Conservation (phyloP, 2,113 vertebrate species). For the Cottus gobio region DNA sequence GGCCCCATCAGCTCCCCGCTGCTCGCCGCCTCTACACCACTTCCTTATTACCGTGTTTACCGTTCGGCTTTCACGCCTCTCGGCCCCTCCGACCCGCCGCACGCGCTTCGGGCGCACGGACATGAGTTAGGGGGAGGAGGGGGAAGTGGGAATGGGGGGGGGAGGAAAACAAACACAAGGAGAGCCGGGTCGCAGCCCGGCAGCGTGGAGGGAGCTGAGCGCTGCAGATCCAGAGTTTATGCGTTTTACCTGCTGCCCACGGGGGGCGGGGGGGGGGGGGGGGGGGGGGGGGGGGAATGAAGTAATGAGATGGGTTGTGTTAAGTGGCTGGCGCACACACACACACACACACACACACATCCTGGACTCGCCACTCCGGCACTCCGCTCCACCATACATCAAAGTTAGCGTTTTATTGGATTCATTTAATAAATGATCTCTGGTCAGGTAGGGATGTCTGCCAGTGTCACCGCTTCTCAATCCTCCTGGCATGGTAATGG, state of each 20-base stretch:
- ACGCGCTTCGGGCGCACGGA: conserved; percentile 77
- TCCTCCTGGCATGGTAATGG: conserved; percentile 20
- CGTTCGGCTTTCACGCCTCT: conserved; percentile 91
- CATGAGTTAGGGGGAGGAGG: conserved; percentile 39
- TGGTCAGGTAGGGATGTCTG: conserved; percentile 47
- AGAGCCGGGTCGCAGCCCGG: conserved; percentile 75
- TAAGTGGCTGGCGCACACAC: conserved; percentile 54
- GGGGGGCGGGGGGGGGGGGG: too few species aligned
- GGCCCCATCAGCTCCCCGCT: conserved; percentile 93
- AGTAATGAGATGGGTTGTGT: conserved; percentile 73
- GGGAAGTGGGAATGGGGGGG: conserved; percentile 53
- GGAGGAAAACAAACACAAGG: conserved; percentile 75
- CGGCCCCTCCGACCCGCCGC: conserved; percentile 82
- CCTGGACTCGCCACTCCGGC: conserved; percentile 55
- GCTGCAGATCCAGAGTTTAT: conserved; percentile 57
- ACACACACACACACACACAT: conserved; percentile 25
- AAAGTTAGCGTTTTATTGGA: conserved; percentile 72
- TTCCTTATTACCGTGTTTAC: conserved; percentile 94
- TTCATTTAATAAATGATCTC: conserved; percentile 73
- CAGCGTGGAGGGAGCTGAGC: conserved; percentile 64
- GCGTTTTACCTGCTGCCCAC: conserved; percentile 69
- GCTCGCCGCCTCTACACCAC: conserved; percentile 91
- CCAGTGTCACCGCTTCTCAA: conserved; percentile 28
- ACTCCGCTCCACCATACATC: conserved; percentile 68
- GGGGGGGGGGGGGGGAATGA: too few species aligned